Evolutionary conservation across 2,797 vertebrate species (phyloP).

Genomic region (Sebastes hubbsi): DNA sequence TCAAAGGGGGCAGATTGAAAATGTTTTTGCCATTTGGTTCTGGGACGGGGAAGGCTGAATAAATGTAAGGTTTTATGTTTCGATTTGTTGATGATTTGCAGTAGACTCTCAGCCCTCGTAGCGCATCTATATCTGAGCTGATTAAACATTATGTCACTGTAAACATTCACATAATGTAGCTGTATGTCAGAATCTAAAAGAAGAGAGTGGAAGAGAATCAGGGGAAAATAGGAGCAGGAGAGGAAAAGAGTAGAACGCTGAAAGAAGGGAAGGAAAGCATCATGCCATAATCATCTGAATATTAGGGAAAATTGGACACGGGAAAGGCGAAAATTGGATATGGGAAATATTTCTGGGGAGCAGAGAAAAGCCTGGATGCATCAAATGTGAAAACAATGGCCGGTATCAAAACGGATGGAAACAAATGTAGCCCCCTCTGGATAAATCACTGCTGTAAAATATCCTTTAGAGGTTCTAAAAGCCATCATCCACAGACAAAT

Average conservation of each 20-base stretch:
- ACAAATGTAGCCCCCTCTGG: conserved; percentile 62
- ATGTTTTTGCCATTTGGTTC: conserved; percentile 67
- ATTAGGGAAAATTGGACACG: conserved; percentile 79
- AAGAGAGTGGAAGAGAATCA: conserved; percentile 41
- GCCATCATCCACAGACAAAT: conserved; percentile 64
- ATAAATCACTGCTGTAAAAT: conserved; percentile 67
- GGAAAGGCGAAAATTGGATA: conserved; percentile 78
- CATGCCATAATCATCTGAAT: conserved; percentile 74
- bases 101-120: conserved; percentile 1
- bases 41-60: conserved; percentile 51
- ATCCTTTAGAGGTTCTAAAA: conserved; percentile 73
- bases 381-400: conserved; percentile 77
- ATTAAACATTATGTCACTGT: conserved; percentile 56
- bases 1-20: conserved; percentile 73
- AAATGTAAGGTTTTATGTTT: conserved; percentile 64
- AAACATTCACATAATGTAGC: conserved; percentile 55
- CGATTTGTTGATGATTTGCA: conserved; percentile 66
- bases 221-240: conserved; percentile 42
- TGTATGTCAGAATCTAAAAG: conserved; percentile 21
- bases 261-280: conserved; percentile 72
- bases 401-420: conserved; percentile 72
- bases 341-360: conserved; percentile 60
- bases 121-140: conserved; percentile 29
- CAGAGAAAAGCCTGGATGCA: conserved; percentile 65
- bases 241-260: conserved; percentile 52